Evolutionary conservation across 2,113 vertebrate genomes (phyloP).

Genomic region (Ictalurus punctatus): DNA sequence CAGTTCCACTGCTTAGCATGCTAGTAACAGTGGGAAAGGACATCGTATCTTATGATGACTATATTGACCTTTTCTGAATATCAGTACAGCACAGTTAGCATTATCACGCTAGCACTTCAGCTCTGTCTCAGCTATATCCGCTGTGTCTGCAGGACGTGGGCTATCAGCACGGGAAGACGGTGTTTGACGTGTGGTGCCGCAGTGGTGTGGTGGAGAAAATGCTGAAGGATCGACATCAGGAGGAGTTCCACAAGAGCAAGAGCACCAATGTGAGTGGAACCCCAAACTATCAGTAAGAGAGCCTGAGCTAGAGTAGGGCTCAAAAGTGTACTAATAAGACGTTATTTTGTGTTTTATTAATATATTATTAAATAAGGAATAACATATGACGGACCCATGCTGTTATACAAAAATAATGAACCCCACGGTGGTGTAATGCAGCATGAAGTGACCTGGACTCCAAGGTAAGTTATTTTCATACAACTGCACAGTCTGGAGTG

Average conservation of each 20-base stretch:
- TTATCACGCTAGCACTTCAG: neutral
- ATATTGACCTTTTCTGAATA: neutral
- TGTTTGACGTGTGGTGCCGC: conserved; percentile 88
- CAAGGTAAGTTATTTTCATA: neutral
- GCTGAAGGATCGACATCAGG: conserved; percentile 84
- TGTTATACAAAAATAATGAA: neutral
- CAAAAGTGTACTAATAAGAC: neutral
- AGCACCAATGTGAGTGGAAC: conserved; percentile 74
- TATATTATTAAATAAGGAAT: neutral
- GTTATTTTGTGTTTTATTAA: neutral
- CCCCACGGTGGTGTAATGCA: neutral
- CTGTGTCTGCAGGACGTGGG: conserved; percentile 82
- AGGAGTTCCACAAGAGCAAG: conserved; percentile 81
- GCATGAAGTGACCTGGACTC: neutral
- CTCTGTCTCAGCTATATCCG: neutral
- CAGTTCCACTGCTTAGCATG: neutral
- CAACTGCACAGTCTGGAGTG: neutral
- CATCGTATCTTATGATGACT: neutral
- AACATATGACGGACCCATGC: neutral
- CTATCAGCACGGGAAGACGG: conserved; percentile 85
- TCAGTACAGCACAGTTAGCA: neutral
- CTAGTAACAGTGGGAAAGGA: neutral
- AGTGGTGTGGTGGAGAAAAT: conserved; percentile 87
- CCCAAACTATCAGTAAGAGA: neutral
- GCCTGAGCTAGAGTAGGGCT: neutral